Evolutionary conservation across 2,888 invertebrate genomes (phyloP).

Genomic region (Invenusta paracnida): DNA sequence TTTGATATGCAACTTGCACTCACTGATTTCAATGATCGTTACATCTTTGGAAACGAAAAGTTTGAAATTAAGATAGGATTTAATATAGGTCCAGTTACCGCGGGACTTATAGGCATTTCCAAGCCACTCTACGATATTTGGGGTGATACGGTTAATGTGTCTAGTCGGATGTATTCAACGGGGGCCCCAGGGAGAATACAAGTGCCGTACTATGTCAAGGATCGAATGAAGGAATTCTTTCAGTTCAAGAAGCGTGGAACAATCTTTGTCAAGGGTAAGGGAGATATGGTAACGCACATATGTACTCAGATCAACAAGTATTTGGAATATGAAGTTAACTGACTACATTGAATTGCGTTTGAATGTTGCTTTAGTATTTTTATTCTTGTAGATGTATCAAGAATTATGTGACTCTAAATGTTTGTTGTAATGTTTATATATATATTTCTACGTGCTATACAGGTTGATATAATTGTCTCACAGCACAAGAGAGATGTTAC

Average conservation of each 20-base stretch:
- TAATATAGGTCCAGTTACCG: constrained; percentile 86
- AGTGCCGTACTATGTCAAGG: background rate
- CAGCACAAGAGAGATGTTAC: too few relatives aligned
- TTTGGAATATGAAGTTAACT: too few relatives aligned
- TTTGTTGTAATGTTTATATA: too few relatives aligned
- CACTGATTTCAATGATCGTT: constrained; percentile 54
- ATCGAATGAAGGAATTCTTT: constrained; percentile 8
- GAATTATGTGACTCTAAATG: too few relatives aligned
- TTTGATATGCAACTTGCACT: constrained; percentile 73
- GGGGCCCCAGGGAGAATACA: constrained; percentile 24
- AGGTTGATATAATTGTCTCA: too few relatives aligned
- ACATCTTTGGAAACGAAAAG: constrained; percentile 60
- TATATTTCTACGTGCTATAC: too few relatives aligned
- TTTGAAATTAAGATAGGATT: constrained; percentile 69
- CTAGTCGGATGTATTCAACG: constrained; percentile 91
- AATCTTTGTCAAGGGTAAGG: constrained; percentile 38
- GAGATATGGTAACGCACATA: constrained; percentile 26
- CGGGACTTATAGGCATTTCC: constrained; percentile 88
- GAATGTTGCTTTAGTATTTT: too few relatives aligned
- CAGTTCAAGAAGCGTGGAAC: background rate
- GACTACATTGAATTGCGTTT: too few relatives aligned
- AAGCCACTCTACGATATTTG: constrained; percentile 94
- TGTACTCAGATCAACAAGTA: too few relatives aligned
- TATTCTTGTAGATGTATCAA: too few relatives aligned
- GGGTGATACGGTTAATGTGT: constrained; percentile 96